Percentiles rank a stretch among this genome's conserved stretches.
Conservation (phyloP, 1,140 invertebrate genomes). For the Dinothrombium tinctorium region DNA sequence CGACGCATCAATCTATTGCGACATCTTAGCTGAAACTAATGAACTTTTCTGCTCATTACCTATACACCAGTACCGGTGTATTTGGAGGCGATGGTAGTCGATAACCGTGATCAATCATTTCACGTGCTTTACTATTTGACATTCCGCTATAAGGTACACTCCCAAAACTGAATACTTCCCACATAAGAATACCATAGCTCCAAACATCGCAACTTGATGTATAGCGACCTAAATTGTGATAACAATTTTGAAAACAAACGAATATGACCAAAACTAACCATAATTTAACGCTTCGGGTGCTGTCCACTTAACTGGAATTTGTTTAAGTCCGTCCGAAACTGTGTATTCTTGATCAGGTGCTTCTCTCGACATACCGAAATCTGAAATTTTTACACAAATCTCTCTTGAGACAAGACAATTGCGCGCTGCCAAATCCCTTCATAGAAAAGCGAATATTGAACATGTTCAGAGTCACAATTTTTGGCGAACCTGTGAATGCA, state of each 20-base stretch:
- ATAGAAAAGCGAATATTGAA: conserved; percentile 25
- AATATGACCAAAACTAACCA: conserved; percentile 90
- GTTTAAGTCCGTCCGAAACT: conserved; percentile 89
- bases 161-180: too few species aligned
- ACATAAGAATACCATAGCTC: too few species aligned
- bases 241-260: conserved; percentile 93
- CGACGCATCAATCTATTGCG: conserved; percentile 67
- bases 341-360: conserved; percentile 71
- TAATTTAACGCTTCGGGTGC: conserved; percentile 87
- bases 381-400: conserved; percentile 80
- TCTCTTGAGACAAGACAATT: conserved; percentile 74
- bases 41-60: too few species aligned
- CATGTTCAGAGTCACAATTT: background rate
- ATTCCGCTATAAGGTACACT: too few species aligned
- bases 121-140: conserved; percentile 66
- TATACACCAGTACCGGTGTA: conserved; percentile 51
- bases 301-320: conserved; percentile 95
- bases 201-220: conserved; percentile 80
- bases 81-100: conserved; percentile 69
- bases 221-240: conserved; percentile 68
- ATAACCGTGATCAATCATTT: conserved; percentile 80
- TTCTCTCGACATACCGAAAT: conserved; percentile 93
- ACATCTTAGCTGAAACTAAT: too few species aligned
- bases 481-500: conserved; percentile 84
- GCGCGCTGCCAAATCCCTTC: conserved; percentile 78